phyloP scores from a whole-genome alignment of 1,140 invertebrate species.

The Dinoponera quadriceps region DNA sequence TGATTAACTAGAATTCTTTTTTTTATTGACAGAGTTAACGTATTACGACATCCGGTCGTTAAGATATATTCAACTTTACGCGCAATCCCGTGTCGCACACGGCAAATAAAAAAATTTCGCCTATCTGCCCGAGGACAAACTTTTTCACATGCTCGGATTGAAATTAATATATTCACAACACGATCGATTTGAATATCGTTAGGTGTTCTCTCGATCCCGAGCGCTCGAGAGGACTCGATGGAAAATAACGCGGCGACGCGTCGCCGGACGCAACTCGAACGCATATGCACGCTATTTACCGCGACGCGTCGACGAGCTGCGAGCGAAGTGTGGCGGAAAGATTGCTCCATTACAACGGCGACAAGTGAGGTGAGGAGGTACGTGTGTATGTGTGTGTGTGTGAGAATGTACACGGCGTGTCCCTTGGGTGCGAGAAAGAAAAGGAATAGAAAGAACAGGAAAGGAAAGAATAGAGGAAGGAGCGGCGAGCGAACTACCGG shows the following conservation, averaged over 20 bases:
- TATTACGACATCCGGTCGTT: too few species aligned
- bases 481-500: constrained; percentile 29
- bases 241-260: neutral
- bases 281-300: constrained; percentile 29
- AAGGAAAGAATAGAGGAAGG: neutral
- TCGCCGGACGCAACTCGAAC: constrained; percentile 29
- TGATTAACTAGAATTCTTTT: neutral
- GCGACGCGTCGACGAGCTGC: constrained; percentile 31
- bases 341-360: constrained; percentile 58
- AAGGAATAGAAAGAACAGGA: neutral
- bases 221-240: neutral
- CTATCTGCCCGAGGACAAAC: neutral
- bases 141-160: neutral
- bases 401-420: constrained; percentile 1
- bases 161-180: neutral
- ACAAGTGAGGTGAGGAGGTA: constrained; percentile 24
- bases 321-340: constrained; percentile 53
- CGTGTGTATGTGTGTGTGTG: neutral
- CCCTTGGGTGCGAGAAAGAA: neutral
- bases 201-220: neutral
- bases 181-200: neutral
- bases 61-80: too few species aligned
- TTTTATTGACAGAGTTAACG: too few species aligned
- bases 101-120: neutral
- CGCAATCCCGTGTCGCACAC: too few species aligned